A percentile compares a stretch with the other conserved stretches of the same genome.
These are phyloP conservation scores for Trichonephila clavata DNA, from an alignment of 1,140 invertebrate species.

Conservation along the genomic window DNA sequence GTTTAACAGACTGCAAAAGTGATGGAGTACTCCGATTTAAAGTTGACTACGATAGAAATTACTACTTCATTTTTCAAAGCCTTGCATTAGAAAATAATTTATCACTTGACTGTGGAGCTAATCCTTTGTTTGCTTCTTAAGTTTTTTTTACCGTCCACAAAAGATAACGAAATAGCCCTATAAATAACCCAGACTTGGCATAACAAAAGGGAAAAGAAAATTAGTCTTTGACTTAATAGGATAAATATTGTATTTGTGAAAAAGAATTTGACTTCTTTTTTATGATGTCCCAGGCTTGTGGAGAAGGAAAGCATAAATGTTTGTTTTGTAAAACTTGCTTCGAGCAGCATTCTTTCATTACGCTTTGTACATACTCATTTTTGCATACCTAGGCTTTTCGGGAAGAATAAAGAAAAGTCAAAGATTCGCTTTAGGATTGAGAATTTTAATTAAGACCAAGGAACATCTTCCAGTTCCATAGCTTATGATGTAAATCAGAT, in stretches of 20 bases:
- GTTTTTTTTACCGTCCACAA: not conserved
- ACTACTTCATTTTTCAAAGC: constrained; percentile 34
- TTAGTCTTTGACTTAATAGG: constrained; percentile 23
- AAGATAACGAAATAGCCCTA: constrained; percentile 34
- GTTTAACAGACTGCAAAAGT: not conserved
- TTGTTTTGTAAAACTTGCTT: constrained; percentile 35
- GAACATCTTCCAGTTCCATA: constrained; percentile 22
- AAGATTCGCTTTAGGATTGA: not conserved
- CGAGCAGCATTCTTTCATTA: not conserved
- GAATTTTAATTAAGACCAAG: not conserved
- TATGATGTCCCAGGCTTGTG: not conserved
- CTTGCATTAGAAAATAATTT: constrained; percentile 10
- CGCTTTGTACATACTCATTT: not conserved
- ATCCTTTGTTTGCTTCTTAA: constrained; percentile 14
- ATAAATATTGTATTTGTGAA: not conserved
- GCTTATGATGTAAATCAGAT: not conserved
- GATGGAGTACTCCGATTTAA: not conserved
- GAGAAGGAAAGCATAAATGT: constrained; percentile 7
- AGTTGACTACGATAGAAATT: constrained; percentile 2
- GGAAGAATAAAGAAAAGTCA: not conserved
- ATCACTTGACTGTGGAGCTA: not conserved
- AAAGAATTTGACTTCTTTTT: not conserved
- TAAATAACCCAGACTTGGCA: constrained; percentile 7
- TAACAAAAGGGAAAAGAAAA: constrained; percentile 30
- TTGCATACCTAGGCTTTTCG: not conserved